These are phyloP conservation scores for Chrysomallon squamiferum DNA, from an alignment of 1,140 invertebrate species.

Conservation along the genomic window DNA sequence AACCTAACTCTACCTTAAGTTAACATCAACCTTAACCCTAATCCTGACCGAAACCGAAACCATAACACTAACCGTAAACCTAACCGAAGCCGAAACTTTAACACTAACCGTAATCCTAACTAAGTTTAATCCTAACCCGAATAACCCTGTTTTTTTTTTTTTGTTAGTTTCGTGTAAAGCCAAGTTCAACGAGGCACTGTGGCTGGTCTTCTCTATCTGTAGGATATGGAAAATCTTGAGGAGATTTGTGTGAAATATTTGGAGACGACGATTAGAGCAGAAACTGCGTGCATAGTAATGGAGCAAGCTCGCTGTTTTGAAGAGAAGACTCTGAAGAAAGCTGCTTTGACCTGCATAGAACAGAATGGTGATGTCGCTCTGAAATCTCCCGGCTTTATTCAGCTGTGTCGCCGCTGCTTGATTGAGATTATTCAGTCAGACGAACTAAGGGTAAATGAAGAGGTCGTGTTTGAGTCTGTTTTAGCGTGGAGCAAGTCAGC, in stretches of 20 bases:
- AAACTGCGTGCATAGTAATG: conserved; percentile 72
- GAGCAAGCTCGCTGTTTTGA: conserved; percentile 42
- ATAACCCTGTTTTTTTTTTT: too few relatives aligned
- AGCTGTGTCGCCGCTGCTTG: conserved; percentile 24
- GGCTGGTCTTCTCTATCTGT: too few relatives aligned
- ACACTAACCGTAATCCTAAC: too few relatives aligned
- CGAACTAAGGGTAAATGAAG: conserved; percentile 29
- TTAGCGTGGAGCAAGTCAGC: conserved; percentile 23
- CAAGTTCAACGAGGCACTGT: too few relatives aligned
- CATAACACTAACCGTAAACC: too few relatives aligned
- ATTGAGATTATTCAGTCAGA: conserved; percentile 22
- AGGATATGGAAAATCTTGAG: conserved; percentile 78
- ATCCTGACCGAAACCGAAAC: too few relatives aligned
- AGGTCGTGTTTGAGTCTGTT: conserved; percentile 16
- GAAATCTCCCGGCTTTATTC: conserved; percentile 21
- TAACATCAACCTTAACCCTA: too few relatives aligned
- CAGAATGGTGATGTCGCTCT: conserved; percentile 23
- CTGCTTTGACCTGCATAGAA: conserved; percentile 30
- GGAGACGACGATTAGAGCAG: conserved; percentile 75
- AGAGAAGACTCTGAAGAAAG: conserved; percentile 28
- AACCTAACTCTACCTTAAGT: too few relatives aligned
- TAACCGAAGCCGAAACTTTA: too few relatives aligned
- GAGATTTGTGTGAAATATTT: conserved; percentile 82
- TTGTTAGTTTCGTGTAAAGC: too few relatives aligned
- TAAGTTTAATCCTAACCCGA: too few relatives aligned